A percentile compares a stretch with the other conserved stretches of the same genome.
Evolutionary conservation across 2,888 invertebrate species (phyloP).

Genomic region (Spodoptera littoralis): DNA sequence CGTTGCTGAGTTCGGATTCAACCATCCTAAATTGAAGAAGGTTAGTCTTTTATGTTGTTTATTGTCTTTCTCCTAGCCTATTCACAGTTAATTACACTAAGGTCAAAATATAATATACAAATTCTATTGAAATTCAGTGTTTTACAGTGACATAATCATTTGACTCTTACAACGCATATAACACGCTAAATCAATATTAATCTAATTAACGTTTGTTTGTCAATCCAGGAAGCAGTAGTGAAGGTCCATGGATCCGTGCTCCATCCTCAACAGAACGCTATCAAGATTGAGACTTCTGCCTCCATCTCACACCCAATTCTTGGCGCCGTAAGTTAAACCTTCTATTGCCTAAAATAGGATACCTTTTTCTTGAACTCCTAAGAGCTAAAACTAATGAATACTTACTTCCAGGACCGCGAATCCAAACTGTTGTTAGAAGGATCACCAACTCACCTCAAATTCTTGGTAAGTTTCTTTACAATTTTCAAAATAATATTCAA

Average conservation of each 20-base stretch:
- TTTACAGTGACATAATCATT: too few species aligned
- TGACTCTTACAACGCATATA: too few species aligned
- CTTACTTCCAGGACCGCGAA: slow-evolving; percentile 75
- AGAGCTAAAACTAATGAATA: slow-evolving; percentile 1
- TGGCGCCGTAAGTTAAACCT: slow-evolving; percentile 73
- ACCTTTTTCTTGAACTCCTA: background rate
- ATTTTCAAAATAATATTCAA: background rate
- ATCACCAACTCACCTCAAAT: slow-evolving; percentile 74
- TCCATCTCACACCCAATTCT: slow-evolving; percentile 73
- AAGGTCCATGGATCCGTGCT: slow-evolving; percentile 70
- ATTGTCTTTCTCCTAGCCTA: too few species aligned
- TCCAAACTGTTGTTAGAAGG: slow-evolving; percentile 75
- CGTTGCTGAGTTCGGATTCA: slow-evolving; percentile 89
- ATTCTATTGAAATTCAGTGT: too few species aligned
- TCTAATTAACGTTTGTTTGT: slow-evolving; percentile 1
- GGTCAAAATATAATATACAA: too few species aligned
- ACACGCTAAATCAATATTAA: too few species aligned
- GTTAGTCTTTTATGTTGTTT: slow-evolving; percentile 65
- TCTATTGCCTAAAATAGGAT: background rate
- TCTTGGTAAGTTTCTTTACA: slow-evolving; percentile 71
- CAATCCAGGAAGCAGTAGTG: slow-evolving; percentile 73
- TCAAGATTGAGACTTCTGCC: slow-evolving; percentile 76
- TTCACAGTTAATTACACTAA: too few species aligned
- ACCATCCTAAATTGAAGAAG: slow-evolving; percentile 91
- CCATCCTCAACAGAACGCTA: slow-evolving; percentile 67